Percentiles rank a stretch among this genome's conserved stretches.
Conservation (phyloP, 2,888 invertebrate species). For the Pediacus dermestoides region DNA sequence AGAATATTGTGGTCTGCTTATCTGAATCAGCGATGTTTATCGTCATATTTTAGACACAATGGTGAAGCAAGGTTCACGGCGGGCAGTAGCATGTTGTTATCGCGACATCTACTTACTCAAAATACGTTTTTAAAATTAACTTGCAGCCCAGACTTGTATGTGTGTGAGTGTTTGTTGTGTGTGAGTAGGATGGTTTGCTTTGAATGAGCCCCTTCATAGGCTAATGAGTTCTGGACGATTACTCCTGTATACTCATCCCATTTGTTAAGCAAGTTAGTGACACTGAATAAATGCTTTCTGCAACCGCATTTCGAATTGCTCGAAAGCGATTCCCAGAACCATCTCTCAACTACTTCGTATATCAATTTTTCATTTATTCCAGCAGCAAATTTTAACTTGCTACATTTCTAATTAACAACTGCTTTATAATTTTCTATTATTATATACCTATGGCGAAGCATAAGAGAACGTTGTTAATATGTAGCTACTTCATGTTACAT, state of each 20-base stretch:
- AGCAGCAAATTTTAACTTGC: no score
- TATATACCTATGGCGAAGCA: no score
- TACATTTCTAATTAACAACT: no score
- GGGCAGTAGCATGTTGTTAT: constrained; percentile 39
- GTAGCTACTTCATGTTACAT: no score
- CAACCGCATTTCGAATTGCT: constrained; percentile 18
- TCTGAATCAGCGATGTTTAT: constrained; percentile 48
- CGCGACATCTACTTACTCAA: constrained; percentile 43
- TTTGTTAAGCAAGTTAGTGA: constrained; percentile 45
- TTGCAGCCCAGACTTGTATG: background rate
- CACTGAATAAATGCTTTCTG: constrained; percentile 39
- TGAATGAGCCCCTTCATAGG: constrained; percentile 47
- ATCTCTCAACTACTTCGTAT: constrained; percentile 3
- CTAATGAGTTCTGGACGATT: constrained; percentile 48
- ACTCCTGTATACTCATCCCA: constrained; percentile 43
- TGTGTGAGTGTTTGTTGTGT: no score
- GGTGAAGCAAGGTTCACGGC: constrained; percentile 43
- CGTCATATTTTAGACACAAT: constrained; percentile 49
- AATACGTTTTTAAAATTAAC: constrained; percentile 48
- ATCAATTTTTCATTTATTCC: constrained; percentile 11
- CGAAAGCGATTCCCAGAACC: constrained; percentile 20
- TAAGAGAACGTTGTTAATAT: no score
- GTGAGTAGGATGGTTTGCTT: constrained; percentile 31
- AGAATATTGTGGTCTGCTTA: constrained; percentile 35
- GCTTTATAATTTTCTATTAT: no score